A percentile compares a stretch with the other conserved stretches of the same genome.
These are phyloP conservation scores for Incurvaria masculella DNA, from an alignment of 2,888 invertebrate genomes.

Conservation along the genomic window DNA sequence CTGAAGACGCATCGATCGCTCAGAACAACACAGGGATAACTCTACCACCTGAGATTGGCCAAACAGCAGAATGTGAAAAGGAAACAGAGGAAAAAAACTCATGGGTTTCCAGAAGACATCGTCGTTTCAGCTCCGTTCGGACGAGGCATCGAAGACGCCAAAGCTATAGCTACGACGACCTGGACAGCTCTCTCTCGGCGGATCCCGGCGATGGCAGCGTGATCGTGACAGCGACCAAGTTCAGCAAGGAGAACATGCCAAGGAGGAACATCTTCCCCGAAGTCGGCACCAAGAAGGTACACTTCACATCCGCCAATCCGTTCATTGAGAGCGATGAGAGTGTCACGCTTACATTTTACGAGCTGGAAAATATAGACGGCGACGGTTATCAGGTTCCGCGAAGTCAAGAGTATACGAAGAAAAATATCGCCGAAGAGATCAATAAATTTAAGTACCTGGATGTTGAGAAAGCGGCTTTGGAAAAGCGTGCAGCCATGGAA, in stretches of 20 bases:
- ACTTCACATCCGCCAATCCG: constrained; percentile 43
- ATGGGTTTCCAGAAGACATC: constrained; percentile 28
- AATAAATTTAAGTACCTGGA: constrained; percentile 49
- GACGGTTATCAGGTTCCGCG: constrained; percentile 28
- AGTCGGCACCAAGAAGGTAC: constrained; percentile 39
- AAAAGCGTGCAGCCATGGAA: constrained; percentile 33
- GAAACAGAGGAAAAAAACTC: constrained; percentile 9
- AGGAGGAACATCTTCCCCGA: constrained; percentile 43
- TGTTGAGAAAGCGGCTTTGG: constrained; percentile 32
- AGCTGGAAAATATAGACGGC: constrained; percentile 33
- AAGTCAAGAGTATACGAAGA: constrained; percentile 12
- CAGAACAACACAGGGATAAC: constrained; percentile 37
- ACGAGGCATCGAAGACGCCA: constrained; percentile 27
- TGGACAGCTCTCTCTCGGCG: constrained; percentile 59
- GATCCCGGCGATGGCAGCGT: constrained; percentile 54
- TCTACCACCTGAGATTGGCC: constrained; percentile 33
- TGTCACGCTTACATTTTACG: constrained; percentile 48
- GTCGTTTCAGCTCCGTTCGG: constrained; percentile 28
- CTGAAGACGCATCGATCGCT: constrained; percentile 9
- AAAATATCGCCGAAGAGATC: constrained; percentile 26
- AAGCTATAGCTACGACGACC: constrained; percentile 49
- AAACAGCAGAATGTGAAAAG: constrained; percentile 20
- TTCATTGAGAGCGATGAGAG: constrained; percentile 51
- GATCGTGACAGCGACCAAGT: constrained; percentile 50
- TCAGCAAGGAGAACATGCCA: constrained; percentile 45